Evolutionary conservation across 2,888 invertebrate species (phyloP), one percentile per base, ranked within the genome.

Genomic region (Epirrhoe alternata): DNA sequence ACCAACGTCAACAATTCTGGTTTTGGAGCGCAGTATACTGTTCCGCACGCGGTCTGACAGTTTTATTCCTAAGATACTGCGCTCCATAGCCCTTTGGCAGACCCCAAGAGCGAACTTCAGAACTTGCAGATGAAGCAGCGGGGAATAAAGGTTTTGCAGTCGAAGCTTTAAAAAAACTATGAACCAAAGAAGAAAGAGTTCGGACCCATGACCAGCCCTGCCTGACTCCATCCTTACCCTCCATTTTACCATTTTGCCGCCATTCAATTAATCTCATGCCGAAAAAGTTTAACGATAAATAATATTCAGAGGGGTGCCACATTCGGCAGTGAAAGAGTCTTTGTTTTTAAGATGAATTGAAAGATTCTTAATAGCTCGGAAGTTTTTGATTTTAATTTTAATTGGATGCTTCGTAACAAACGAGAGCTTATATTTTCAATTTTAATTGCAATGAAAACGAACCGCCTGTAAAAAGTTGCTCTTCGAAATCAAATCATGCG

Each of bases 231-330:
- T 64, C 56, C 59, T 47, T 51, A 42, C n/a, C 30, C 30, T 61
- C 49, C 49, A 61, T 74, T 80, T 83, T 75, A 55, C 61, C 61
- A 61, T 61, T 68, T 66, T 72, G 61, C 68, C 56, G 75, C 80
- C 78, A 83, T 86, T 86, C 87, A 87, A 89, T 90, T 89, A 89
- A 87, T 87, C 81, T 82, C 77, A 64, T 65, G 61, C 72, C 72
- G 71, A 79, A 81, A 87, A 87, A 85, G 77, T 84, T 82, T 72
- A 69, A 79, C 80, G 81, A 87, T 88, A 88, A 89, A 89, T 87
- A 85, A 77, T 80, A 74, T 85, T 85, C 81, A 76, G 75, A 82
- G 81, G 84, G 82, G 81, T 77, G 74, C 65, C 71, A 65, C 64
- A 74, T 73, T 78, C 77, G 76, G 79, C 79, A 79, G 77, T 79